Base-by-base conservation (phyloP, 1,140 invertebrate genomes). In the Aphelenchoides besseyi region DNA sequence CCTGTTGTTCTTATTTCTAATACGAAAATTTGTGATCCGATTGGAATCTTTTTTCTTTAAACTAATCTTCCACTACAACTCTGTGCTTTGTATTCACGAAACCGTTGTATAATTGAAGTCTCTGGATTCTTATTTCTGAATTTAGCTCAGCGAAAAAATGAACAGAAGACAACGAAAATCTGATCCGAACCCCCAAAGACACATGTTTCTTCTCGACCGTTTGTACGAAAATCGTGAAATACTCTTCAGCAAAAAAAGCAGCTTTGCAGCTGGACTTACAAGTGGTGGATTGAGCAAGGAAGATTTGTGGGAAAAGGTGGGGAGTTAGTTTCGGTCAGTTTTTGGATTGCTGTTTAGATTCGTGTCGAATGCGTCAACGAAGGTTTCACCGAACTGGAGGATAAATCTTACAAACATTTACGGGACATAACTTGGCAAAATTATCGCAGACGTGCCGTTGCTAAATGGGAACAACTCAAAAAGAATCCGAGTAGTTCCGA, bases 371-470 rank as follows among this genome's bases (percentile, higher is more conserved):
- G 55, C 18, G 55, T 59, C 5, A 23, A 59, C 55, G 32, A 5
- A 5, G 55, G 55, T 5, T 29, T 8, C 12, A 8, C 18, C 55
- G 55, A 59, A 23, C 18, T 59, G 55, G 18, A 28, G 12, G 55
- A 59, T 23, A 59, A 59, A 33, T 59, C 55, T 8, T 59, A 8
- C 55, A 5, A 18, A 23, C 55, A 59, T 18, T 33, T 59, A 12
- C 5, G 55, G 12, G 55, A 59, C 55, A 33, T 59, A 5, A 59
- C 55, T 8, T 59, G 55, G 55, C 55, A 59, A 33, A 59, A 59
- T 33, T 59, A 8, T 33, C 55, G 55, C 18, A 5, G 55, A 28
- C 26, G 55, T 12, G 55, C 55, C 55, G 55, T 33, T 33, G 55
- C 55, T 33, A 59, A 59, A 18, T 59, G 5, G 55, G 55, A 59